Base-by-base conservation (phyloP, 2,797 vertebrate genomes). In the Manis pentadactyla region DNA sequence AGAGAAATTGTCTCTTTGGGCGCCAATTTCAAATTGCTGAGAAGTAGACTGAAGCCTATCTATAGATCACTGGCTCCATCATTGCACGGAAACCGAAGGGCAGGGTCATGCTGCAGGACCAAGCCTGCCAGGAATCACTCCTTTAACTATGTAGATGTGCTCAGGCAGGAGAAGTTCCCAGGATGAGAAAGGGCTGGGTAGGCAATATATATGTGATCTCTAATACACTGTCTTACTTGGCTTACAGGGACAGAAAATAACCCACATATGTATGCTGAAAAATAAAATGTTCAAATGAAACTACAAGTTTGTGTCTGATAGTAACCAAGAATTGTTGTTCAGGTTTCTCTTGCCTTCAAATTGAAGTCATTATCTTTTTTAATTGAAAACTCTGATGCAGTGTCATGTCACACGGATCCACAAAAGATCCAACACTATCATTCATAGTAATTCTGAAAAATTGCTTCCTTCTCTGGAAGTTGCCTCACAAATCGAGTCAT, bases 211-310 rank as follows among this genome's bases (percentile, higher is more conserved):
- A 10, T 29, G 37, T 17, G 1, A 2, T 63, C 34, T 27, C 1
- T 7, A 31, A 23, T 25, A 19, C 15, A 4, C 27, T 51, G 3
- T 4, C 27, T 88, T 18, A 23, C 8, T 93, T 73, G 51, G 15
- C 46, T 73, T 77, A 53, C 12, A n/a, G 18, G 13, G 18, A 13
- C 9, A 55, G 34, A 79, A 94, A 95, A 82, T 42, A 81, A 29
- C 5, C 51, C 17, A 63, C 3, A 17, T 1, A 49, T 0, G 12
- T 55, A 59, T 55, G 11, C 13, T 89, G 81, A 66, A 66, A 90
- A 87, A 31, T 12, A 46, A 71, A 75, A 92, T 74, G 21, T 49
- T 64, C 66, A 94, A 83, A 83, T 95, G 42, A 81, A 63, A 73
- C 31, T 68, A 1, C 1, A 85, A 18, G 8, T 82, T 93, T 3